Percentiles rank a stretch among this genome's conserved stretches.
Evolutionary conservation across 2,888 invertebrate species (phyloP).

Genomic region (Drosophila birchii): DNA sequence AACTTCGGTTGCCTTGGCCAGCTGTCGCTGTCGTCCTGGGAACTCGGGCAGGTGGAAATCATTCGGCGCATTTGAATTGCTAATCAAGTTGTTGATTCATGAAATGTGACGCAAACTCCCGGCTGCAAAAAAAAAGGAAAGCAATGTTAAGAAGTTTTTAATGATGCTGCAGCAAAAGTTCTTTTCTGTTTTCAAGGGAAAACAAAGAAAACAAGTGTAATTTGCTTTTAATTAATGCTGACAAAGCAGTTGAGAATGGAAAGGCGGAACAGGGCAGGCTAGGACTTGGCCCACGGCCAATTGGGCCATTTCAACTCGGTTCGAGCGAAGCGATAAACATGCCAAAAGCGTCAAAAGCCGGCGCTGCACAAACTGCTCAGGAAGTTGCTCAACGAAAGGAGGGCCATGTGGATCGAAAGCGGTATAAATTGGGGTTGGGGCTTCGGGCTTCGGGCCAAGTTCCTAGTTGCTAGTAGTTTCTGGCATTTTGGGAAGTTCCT

Average conservation of each 20-base stretch:
- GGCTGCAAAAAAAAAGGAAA: conserved; percentile 3
- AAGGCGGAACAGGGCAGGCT: not conserved
- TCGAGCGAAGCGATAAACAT: conserved; percentile 56
- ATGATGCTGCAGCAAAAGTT: conserved; percentile 67
- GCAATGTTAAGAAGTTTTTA: conserved; percentile 70
- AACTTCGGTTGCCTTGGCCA: conserved; percentile 50
- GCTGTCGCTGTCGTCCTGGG: conserved; percentile 71
- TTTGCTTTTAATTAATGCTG: conserved; percentile 74
- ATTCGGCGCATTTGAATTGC: conserved; percentile 67
- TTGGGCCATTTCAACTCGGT: conserved; percentile 44
- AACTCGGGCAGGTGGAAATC: conserved; percentile 59
- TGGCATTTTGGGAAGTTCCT: conserved; percentile 29
- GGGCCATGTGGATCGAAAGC: conserved; percentile 17
- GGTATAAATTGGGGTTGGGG: conserved; percentile 25
- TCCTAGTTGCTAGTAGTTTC: conserved; percentile 14
- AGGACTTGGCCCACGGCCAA: conserved; percentile 44
- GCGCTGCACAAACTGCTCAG: conserved; percentile 34
- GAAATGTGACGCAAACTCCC: conserved; percentile 43
- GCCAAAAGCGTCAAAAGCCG: conserved; percentile 68
- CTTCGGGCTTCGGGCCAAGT: conserved; percentile 8
- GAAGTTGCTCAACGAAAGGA: conserved; percentile 26
- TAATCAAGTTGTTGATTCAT: conserved; percentile 67
- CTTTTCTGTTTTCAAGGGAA: conserved; percentile 27
- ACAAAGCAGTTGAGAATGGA: conserved; percentile 36
- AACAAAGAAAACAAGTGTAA: conserved; percentile 51